These are phyloP conservation scores for Diadophis punctatus DNA, from an alignment of 2,113 vertebrate genomes.

Conservation along the genomic window DNA sequence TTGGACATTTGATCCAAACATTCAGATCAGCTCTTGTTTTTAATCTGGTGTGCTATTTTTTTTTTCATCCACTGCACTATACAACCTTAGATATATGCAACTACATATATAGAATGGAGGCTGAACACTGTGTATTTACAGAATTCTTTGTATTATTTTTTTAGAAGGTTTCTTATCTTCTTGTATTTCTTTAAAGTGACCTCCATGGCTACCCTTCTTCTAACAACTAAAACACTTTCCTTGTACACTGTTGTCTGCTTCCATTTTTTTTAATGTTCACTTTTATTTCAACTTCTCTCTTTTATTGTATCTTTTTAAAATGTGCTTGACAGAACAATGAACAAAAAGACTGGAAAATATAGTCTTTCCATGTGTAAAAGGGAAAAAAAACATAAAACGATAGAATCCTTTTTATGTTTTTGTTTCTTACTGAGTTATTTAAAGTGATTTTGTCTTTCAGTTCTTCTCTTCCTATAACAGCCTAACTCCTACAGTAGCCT, in stretches of 20 bases:
- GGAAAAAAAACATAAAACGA: not conserved
- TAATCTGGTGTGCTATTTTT: not conserved
- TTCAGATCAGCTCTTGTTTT: not conserved
- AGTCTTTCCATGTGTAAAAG: slow-evolving; percentile 26
- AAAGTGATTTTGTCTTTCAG: not conserved
- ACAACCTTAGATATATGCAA: no score
- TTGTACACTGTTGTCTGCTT: slow-evolving; percentile 30
- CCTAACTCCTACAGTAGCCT: not conserved
- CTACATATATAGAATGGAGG: no score
- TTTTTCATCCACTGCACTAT: not conserved
- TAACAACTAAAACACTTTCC: not conserved
- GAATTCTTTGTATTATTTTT: slow-evolving; percentile 5
- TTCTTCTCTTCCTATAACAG: not conserved
- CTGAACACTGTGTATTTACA: not conserved
- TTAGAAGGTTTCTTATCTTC: not conserved
- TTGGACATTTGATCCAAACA: not conserved
- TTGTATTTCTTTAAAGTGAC: slow-evolving; percentile 29
- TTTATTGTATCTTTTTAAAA: slow-evolving; percentile 28
- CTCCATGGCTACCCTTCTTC: slow-evolving; percentile 32
- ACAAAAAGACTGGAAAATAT: slow-evolving; percentile 4
- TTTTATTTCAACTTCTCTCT: slow-evolving; percentile 29
- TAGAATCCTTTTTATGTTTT: slow-evolving; percentile 10
- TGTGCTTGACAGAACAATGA: slow-evolving; percentile 3
- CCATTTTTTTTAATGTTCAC: slow-evolving; percentile 18
- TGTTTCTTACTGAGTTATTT: not conserved